A percentile compares a stretch with the other conserved stretches of the same genome.
phyloP scores from a whole-genome alignment of 2,113 vertebrate species.

The Lutjanus erythropterus region DNA sequence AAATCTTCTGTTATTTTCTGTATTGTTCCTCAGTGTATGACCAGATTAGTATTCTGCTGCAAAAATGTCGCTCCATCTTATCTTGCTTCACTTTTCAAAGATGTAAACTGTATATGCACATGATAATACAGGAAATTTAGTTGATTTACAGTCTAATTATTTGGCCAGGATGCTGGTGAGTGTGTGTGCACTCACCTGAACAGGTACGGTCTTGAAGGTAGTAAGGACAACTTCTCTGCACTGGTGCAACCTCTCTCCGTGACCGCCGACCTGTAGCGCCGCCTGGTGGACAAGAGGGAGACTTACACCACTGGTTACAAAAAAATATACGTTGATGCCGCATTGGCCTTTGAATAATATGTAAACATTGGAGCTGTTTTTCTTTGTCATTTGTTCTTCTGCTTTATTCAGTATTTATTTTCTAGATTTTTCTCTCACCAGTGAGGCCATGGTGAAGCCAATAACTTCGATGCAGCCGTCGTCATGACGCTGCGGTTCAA shows the following conservation, averaged over 20 bases:
- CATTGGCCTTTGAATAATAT: too few species aligned
- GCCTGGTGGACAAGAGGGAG: slow-evolving; percentile 84
- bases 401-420: background rate
- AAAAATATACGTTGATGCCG: too few species aligned
- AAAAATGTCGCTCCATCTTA: too few species aligned
- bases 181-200: slow-evolving; percentile 88
- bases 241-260: slow-evolving; percentile 95
- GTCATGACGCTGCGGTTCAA: slow-evolving; percentile 96
- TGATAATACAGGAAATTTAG: too few species aligned
- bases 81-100: too few species aligned
- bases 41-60: too few species aligned
- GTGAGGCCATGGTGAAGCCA: slow-evolving; percentile 97
- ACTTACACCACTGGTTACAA: background rate
- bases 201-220: slow-evolving; percentile 95
- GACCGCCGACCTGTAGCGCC: slow-evolving; percentile 96
- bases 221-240: slow-evolving; percentile 95
- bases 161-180: background rate
- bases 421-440: slow-evolving; percentile 87
- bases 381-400: background rate
- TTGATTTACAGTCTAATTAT: background rate
- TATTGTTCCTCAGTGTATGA: too few species aligned
- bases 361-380: too few species aligned
- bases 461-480: slow-evolving; percentile 99
- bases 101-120: too few species aligned
- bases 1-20: too few species aligned